Evolutionary conservation across 2,888 invertebrate species (phyloP).

Genomic region (Troides aeacus): DNA sequence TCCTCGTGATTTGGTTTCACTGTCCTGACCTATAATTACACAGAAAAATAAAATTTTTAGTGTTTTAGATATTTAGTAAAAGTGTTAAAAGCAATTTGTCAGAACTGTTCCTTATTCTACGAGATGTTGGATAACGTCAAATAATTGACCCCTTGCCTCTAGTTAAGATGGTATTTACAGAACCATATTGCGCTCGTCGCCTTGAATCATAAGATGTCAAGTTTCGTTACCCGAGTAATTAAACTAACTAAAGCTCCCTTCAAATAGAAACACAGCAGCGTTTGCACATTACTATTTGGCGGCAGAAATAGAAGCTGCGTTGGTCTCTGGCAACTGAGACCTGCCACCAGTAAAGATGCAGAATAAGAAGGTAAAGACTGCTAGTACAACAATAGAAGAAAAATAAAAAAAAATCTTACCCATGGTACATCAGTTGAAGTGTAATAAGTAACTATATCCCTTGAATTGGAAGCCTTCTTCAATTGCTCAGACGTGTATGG

Average conservation of each 20-base stretch:
- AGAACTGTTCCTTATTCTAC: background rate
- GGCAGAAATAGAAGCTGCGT: no score
- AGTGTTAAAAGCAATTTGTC: background rate
- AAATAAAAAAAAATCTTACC: constrained; percentile 45
- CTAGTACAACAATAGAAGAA: background rate
- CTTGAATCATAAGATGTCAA: no score
- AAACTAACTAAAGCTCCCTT: no score
- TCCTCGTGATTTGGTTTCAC: constrained; percentile 53
- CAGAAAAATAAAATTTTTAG: background rate
- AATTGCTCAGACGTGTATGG: constrained; percentile 64
- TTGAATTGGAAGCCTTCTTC: constrained; percentile 49
- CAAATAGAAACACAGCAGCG: no score
- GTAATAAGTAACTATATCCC: constrained; percentile 65
- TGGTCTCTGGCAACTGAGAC: background rate
- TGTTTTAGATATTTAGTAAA: background rate
- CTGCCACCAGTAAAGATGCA: background rate
- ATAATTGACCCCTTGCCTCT: no score
- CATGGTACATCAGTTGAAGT: constrained; percentile 60
- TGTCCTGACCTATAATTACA: constrained; percentile 48
- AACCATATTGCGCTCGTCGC: no score
- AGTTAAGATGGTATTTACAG: no score
- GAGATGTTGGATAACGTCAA: no score
- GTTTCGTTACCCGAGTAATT: no score
- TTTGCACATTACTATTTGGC: no score
- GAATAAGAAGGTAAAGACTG: background rate